Base-by-base conservation (phyloP, 1,140 invertebrate species). In the Dryas iulia region DNA sequence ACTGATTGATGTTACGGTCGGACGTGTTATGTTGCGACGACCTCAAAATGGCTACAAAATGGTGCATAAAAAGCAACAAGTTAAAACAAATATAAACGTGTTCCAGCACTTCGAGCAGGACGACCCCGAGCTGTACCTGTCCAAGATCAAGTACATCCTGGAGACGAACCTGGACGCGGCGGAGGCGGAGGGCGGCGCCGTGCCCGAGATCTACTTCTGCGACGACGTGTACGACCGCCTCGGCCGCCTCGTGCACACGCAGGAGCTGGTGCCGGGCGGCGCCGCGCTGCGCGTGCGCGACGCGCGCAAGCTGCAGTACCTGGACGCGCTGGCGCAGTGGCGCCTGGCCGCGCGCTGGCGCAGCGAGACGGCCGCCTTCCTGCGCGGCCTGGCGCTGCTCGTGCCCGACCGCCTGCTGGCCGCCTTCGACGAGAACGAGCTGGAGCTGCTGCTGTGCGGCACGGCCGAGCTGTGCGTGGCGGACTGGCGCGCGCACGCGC, bases 371-470 rank as follows among this genome's bases (percentile, higher is more conserved):
- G 97, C 98, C 81, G 94, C 95, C 68, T 99, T 98, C 91, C 93
- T 98, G 12, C 96, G 96, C 79, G 98, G 98, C 2, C 94, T 99
- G 14, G 97, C 97, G 87, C 95, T 97, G 84, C 94, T 99, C 24
- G 97, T 98, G 76, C 97, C 98, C 1, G 97, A 98, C 88, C 97
- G 98, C 92, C 93, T 99, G 72, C 93, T 98, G 59, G 97, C 96
- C 83, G 98, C 98, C 85, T 98, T 99, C 92, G 98, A 98, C 92
- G 98, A 99, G 92, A 98, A 98, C 92, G 98, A 99, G 92, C 92
- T 98, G 14, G 98, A 99, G 95, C 89, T 98, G 68, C 89, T 99
- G 21, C 94, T 98, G 81, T 98, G 97, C 91, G 98, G 98, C 66
- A 98, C 97, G 62, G 97, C 97, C n/a, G 97, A 98, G 81, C 98